These are phyloP conservation scores for Suillia variegata DNA, from an alignment of 2,888 invertebrate genomes.

Conservation along the genomic window DNA sequence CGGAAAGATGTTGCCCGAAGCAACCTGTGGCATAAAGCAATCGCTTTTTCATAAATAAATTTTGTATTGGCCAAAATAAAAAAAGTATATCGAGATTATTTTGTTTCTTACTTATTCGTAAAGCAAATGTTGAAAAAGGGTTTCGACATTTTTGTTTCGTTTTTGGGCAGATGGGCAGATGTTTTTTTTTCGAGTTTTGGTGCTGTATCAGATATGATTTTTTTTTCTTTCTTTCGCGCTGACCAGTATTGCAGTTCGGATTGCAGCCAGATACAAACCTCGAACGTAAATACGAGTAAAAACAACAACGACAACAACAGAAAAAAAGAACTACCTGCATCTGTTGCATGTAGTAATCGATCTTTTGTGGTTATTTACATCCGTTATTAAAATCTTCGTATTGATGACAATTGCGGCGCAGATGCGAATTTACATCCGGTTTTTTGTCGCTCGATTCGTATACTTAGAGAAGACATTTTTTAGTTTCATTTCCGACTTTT, in stretches of 20 bases:
- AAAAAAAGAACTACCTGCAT: background rate
- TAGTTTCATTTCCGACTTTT: too few relatives aligned
- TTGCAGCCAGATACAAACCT: background rate
- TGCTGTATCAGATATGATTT: background rate
- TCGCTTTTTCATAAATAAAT: too few relatives aligned
- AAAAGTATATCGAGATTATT: too few relatives aligned
- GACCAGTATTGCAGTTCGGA: background rate
- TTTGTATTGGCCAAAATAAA: too few relatives aligned
- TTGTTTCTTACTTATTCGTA: background rate
- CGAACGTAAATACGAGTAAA: background rate
- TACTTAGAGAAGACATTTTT: background rate
- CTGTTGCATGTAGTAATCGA: slow-evolving; percentile 44
- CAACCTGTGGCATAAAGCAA: too few relatives aligned
- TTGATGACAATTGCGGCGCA: slow-evolving; percentile 51
- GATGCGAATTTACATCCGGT: slow-evolving; percentile 53
- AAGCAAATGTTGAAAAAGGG: background rate
- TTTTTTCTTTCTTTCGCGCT: background rate
- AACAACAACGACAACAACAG: background rate
- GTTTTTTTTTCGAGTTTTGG: background rate
- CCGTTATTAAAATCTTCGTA: slow-evolving; percentile 50
- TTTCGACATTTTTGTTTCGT: background rate
- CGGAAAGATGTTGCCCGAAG: too few relatives aligned
- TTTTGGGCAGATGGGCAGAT: background rate
- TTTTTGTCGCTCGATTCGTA: slow-evolving; percentile 16
- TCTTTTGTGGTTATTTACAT: slow-evolving; percentile 59